These are phyloP conservation scores for Bombyx mandarina DNA, from an alignment of 1,140 invertebrate species.

Conservation along the genomic window DNA sequence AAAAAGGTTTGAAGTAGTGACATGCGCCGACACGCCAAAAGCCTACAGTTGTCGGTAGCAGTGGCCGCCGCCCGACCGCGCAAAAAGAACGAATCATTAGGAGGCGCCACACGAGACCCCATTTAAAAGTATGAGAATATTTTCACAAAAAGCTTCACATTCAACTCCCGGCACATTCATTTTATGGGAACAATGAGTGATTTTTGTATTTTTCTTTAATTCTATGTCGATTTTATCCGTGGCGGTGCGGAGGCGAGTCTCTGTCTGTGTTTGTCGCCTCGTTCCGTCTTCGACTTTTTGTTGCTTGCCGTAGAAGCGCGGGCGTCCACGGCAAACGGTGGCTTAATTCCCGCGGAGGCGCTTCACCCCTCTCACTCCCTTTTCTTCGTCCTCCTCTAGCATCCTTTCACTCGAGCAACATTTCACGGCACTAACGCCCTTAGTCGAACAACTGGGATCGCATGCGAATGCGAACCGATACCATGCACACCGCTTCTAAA, in stretches of 20 bases:
- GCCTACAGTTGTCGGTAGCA: slow-evolving; percentile 41
- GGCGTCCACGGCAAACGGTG: slow-evolving; percentile 45
- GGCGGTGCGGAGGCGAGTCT: slow-evolving; percentile 50
- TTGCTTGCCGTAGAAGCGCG: slow-evolving; percentile 36
- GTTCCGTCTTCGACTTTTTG: slow-evolving; percentile 65
- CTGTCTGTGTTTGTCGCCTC: slow-evolving; percentile 51
- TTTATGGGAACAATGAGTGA: slow-evolving; percentile 71
- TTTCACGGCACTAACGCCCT: slow-evolving; percentile 29
- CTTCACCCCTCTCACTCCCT: slow-evolving; percentile 18
- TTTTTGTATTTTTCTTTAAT: slow-evolving; percentile 69
- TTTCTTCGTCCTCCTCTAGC: slow-evolving; percentile 11
- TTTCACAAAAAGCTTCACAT: slow-evolving; percentile 68
- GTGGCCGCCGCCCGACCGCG: slow-evolving; percentile 31
- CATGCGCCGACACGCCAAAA: slow-evolving; percentile 57
- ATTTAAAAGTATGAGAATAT: slow-evolving; percentile 71
- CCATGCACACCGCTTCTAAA: too few species aligned
- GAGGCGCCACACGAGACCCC: slow-evolving; percentile 67
- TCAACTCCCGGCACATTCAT: slow-evolving; percentile 68
- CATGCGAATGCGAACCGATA: too few species aligned
- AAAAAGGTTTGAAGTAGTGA: slow-evolving; percentile 51
- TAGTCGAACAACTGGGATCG: too few species aligned
- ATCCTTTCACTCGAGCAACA: slow-evolving; percentile 31
- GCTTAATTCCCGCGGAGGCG: slow-evolving; percentile 41
- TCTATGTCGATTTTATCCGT: slow-evolving; percentile 69
- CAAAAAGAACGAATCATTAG: slow-evolving; percentile 67